A percentile compares a stretch with the other conserved stretches of the same genome.
Conservation (phyloP, 2,888 invertebrate genomes). For the Luperina testacea region DNA sequence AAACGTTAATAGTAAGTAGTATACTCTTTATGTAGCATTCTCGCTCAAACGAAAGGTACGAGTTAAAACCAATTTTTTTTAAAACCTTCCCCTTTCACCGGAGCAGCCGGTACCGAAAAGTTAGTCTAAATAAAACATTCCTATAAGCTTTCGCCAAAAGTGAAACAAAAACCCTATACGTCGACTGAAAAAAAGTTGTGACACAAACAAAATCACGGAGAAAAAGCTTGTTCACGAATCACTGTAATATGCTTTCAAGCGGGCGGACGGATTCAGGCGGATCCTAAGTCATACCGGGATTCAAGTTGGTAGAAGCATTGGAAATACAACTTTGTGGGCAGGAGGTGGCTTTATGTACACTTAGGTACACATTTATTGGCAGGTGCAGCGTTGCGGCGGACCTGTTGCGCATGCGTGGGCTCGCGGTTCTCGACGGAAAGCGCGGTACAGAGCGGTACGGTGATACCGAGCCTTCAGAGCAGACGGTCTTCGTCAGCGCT, state of each 20-base stretch:
- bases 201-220: slow-evolving; percentile 6
- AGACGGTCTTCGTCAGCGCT: slow-evolving; percentile 6
- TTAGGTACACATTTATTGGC: slow-evolving; percentile 8
- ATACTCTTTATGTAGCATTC: too few species aligned
- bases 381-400: slow-evolving; percentile 28
- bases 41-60: background rate
- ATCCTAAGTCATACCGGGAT: slow-evolving; percentile 7
- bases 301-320: slow-evolving; percentile 19
- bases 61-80: background rate
- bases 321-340: slow-evolving; percentile 33
- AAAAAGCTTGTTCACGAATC: slow-evolving; percentile 13
- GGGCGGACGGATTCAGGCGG: background rate
- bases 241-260: slow-evolving; percentile 21
- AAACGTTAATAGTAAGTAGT: background rate
- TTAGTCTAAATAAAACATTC: background rate
- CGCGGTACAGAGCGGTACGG: slow-evolving; percentile 15
- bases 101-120: background rate
- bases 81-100: background rate
- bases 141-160: background rate
- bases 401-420: slow-evolving; percentile 38
- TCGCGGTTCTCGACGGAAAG: background rate
- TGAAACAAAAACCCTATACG: background rate
- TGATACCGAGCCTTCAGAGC: background rate
- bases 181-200: background rate
- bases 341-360: background rate